phyloP scores from a whole-genome alignment of 1,140 invertebrate species.

The Ceratosolen fusciceps region DNA sequence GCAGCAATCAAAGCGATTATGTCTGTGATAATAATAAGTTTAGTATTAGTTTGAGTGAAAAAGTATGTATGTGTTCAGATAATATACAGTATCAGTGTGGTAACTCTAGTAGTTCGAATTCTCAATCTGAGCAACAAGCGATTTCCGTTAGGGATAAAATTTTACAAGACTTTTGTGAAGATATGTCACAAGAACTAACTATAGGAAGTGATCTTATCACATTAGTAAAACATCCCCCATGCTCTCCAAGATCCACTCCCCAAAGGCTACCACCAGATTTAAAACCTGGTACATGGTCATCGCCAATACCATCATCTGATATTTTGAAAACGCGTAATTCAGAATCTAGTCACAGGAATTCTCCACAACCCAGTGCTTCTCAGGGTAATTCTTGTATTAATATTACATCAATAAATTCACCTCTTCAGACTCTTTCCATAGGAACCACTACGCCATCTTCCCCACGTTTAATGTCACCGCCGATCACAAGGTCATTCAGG shows the following conservation, averaged over 20 bases:
- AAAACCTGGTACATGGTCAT: conserved; percentile 60
- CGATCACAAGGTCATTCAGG: conserved; percentile 61
- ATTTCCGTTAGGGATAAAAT: conserved; percentile 69
- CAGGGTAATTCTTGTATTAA: conserved; percentile 56
- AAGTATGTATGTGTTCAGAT: conserved; percentile 60
- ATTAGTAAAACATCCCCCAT: conserved; percentile 67
- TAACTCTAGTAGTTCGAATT: conserved; percentile 46
- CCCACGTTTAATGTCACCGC: conserved; percentile 66
- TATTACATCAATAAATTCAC: conserved; percentile 63
- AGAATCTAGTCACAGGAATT: conserved; percentile 65
- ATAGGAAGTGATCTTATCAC: conserved; percentile 68
- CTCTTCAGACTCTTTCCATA: conserved; percentile 64
- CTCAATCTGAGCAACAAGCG: conserved; percentile 58
- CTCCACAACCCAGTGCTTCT: conserved; percentile 64
- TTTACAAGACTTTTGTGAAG: conserved; percentile 69
- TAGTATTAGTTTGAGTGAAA: conserved; percentile 58
- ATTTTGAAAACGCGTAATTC: conserved; percentile 67
- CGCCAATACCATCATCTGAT: conserved; percentile 65
- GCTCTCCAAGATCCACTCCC: conserved; percentile 66
- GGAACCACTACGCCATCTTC: conserved; percentile 64
- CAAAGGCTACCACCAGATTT: conserved; percentile 66
- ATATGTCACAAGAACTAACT: conserved; percentile 67
- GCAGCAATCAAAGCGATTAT: conserved; percentile 63
- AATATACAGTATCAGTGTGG: conserved; percentile 57
- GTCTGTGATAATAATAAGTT: conserved; percentile 67